Evolutionary conservation across 2,888 invertebrate genomes (phyloP), one percentile per base, ranked within the genome.

Genomic region (Mechanitis messenoides): DNA sequence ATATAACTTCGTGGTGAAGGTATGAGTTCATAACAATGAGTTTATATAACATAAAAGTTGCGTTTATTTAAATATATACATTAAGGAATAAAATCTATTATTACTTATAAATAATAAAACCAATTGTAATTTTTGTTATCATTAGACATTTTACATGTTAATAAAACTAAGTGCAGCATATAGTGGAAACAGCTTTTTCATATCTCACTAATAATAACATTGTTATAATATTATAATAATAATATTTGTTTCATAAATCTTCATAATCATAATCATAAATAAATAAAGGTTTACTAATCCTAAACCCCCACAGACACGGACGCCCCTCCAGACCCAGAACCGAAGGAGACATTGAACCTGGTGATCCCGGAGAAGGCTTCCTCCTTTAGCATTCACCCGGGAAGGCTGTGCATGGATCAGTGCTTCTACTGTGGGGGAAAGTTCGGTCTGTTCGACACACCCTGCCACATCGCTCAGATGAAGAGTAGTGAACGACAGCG

Each of bases 351-450:
- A 2, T 89, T 92, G 60, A 92, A 92, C 71, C 92, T 96, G 73
- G 94, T 96, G 61, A 96, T 96, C 71, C 96, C 96, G 1, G 96
- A 96, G 84, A 96, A 96, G 83, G 95, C 95, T 0, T 95, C 95
- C 7, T 96, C 96, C 0, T 96, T 96, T 82, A 95, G 95, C 74
- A 95, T 96, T 72, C 96, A 96, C 84, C 96, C 96, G 0, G 95
- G 93, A 0, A 85, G 96, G 9, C 83, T 95, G 58, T 96, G 96
- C 77, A 93, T 94, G 79, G 96, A 96, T 83, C 95, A 96, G 73
- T 96, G 96, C 77, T 94, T 94, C 75, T 96, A 96, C 79, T 96
- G 96, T 76, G 95, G 95, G 61, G 96, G 96, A 9, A 96, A 95
- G 82, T 96, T 96, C 72, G 96, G 96, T 0, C 91, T 95, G 0